These are phyloP conservation scores for Microtus pennsylvanicus DNA, from an alignment of 2,113 vertebrate species.

Conservation along the genomic window DNA sequence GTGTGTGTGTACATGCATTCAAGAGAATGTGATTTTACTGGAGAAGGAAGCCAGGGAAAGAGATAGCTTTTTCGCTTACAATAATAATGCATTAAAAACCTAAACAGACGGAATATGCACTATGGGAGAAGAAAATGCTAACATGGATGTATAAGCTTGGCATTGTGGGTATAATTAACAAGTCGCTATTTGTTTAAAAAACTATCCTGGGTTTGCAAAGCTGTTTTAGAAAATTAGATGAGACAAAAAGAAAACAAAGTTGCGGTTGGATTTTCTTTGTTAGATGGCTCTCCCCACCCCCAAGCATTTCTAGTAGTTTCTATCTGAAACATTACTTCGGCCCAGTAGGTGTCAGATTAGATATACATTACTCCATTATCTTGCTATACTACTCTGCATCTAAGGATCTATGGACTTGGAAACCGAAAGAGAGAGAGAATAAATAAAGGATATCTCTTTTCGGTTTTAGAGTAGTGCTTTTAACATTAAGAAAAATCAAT, in stretches of 20 bases:
- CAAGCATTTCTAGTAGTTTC: constrained; percentile 81
- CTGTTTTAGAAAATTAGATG: constrained; percentile 47
- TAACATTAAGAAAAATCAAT: constrained; percentile 95
- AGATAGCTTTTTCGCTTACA: background rate
- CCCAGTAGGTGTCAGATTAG: constrained; percentile 90
- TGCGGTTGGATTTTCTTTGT: constrained; percentile 12
- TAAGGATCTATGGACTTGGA: constrained; percentile 84
- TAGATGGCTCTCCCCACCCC: constrained; percentile 39
- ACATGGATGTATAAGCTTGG: background rate
- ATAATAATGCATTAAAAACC: constrained; percentile 42
- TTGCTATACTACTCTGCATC: constrained; percentile 85
- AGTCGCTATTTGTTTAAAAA: constrained; percentile 2
- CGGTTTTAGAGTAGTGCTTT: constrained; percentile 87
- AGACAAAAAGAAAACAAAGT: constrained; percentile 68
- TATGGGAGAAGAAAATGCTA: background rate
- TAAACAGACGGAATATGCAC: background rate
- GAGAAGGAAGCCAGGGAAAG: background rate
- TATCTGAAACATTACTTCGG: constrained; percentile 87
- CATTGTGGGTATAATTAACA: background rate
- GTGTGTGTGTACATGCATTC: background rate
- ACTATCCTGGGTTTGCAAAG: background rate
- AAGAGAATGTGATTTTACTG: background rate
- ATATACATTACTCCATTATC: constrained; percentile 87
- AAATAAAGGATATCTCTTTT: constrained; percentile 88
- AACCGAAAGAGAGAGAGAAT: constrained; percentile 80